Base-by-base conservation (phyloP, 2,113 vertebrate species). In the Aviceda subcristata region DNA sequence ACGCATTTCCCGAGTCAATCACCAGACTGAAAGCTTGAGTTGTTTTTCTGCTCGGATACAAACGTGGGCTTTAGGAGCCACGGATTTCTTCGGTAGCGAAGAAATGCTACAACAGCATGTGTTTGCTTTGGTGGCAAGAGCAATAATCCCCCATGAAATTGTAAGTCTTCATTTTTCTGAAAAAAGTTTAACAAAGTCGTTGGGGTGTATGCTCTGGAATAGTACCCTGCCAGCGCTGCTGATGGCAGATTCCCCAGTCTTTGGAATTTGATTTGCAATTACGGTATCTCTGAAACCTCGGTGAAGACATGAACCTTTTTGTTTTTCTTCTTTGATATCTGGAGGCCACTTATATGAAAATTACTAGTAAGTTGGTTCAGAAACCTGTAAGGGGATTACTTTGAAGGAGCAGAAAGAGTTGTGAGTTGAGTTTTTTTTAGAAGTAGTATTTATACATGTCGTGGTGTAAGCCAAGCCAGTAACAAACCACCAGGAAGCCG, bases 101-200 rank as follows among this genome's bases (percentile, higher is more conserved):
- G 38, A 45, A 22, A 62, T 19, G 34, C 55, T 53, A 2, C 0
- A 5, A 23, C 53, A 69, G 27, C 55, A 10, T n/a, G n/a, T 30
- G 7, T 20, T 64, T 73, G 41, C 50, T 53, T 45, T 30, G 19
- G 15, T 59, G 23, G 32, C 38, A 45, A 45, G 46, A 51, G 59
- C 26, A 48, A 24, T n/a, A 30, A 74, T 41, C 19, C 68, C 36
- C 9, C n/a, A 2, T 29, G 56, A 56, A 43, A 56, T 26, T 12
- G 2, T 13, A 22, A 43, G 7, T n/a, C 30, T 66, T 26, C 24
- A 16, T 64, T 80, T 30, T 41, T 41, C 24, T 30, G 39, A 17
- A 24, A 53, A 29, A 15, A 12, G 48, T 73, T 36, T 27, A 50
- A 10, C 3, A 0, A 15, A 46, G 48, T 39, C 0, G 0, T 46